These are phyloP conservation scores for Hypsibius dujardini DNA, from an alignment of 1,140 invertebrate genomes.

Conservation along the genomic window DNA sequence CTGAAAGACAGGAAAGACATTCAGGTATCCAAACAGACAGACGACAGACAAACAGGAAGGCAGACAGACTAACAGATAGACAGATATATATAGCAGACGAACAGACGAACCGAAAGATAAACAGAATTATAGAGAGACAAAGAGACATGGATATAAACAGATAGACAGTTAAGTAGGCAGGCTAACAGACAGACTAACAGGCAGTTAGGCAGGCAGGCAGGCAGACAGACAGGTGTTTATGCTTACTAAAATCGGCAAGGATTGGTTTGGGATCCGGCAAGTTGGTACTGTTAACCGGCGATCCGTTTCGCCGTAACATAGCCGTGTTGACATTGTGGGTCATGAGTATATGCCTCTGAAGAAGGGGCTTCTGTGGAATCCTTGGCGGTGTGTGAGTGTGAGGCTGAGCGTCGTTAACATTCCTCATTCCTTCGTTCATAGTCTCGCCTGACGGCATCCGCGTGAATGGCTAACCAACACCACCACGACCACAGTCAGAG, in stretches of 20 bases:
- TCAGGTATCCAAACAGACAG: background rate
- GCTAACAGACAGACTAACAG: background rate
- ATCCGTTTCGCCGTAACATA: background rate
- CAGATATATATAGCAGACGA: too few relatives aligned
- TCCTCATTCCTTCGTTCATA: too few relatives aligned
- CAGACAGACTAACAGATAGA: too few relatives aligned
- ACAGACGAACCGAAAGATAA: too few relatives aligned
- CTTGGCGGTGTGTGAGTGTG: background rate
- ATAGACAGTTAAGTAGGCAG: too few relatives aligned
- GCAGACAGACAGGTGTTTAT: background rate
- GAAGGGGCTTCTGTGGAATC: background rate
- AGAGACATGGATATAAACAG: too few relatives aligned
- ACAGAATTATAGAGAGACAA: too few relatives aligned
- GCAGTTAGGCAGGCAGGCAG: background rate
- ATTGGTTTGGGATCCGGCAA: slow-evolving; percentile 14
- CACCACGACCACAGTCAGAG: too few relatives aligned
- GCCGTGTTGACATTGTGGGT: background rate
- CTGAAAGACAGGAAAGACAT: background rate
- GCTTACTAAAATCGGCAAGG: slow-evolving; percentile 4
- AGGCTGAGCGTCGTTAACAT: background rate
- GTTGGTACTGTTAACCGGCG: background rate
- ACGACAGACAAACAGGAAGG: background rate
- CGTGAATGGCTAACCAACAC: too few relatives aligned
- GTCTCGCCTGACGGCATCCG: too few relatives aligned
- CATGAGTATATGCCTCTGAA: background rate